Evolutionary conservation across 2,797 vertebrate species (phyloP).

Genomic region (Xyrichtys novacula): DNA sequence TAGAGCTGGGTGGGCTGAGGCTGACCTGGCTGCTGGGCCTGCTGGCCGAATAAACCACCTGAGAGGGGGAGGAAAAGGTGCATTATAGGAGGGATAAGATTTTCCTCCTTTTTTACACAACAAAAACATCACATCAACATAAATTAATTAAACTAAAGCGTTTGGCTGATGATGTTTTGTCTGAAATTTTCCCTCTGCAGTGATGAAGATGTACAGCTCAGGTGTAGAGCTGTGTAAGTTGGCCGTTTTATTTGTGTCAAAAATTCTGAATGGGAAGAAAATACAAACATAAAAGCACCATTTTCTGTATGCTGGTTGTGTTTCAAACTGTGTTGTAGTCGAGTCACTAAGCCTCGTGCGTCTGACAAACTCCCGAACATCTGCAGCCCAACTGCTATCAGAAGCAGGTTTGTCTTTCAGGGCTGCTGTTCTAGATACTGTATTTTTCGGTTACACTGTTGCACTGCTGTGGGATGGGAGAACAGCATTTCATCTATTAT

Average conservation of each 20-base stretch:
- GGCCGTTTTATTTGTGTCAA: background rate
- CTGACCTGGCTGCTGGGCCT: slow-evolving; percentile 83
- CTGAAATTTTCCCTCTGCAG: slow-evolving; percentile 19
- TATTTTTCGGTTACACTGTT: too few relatives aligned
- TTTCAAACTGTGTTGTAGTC: too few relatives aligned
- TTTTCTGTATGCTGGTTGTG: background rate
- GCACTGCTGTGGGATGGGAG: too few relatives aligned
- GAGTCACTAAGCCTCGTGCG: too few relatives aligned
- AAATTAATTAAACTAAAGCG: too few relatives aligned
- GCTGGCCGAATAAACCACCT: slow-evolving; percentile 91
- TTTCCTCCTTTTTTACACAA: background rate
- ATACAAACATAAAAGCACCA: background rate
- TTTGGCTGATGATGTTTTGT: background rate
- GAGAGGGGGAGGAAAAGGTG: slow-evolving; percentile 1
- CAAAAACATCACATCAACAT: too few relatives aligned
- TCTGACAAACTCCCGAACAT: too few relatives aligned
- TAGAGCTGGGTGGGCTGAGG: slow-evolving; percentile 93
- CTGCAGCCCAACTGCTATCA: too few relatives aligned
- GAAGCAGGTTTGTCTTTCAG: too few relatives aligned
- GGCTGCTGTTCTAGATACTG: too few relatives aligned
- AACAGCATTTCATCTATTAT: too few relatives aligned
- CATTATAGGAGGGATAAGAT: background rate
- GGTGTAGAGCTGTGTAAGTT: background rate
- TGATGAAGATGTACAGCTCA: background rate
- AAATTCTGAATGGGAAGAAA: background rate